Evolutionary conservation across 2,113 vertebrate species (phyloP).

Genomic region (Prietella phreatophila): DNA sequence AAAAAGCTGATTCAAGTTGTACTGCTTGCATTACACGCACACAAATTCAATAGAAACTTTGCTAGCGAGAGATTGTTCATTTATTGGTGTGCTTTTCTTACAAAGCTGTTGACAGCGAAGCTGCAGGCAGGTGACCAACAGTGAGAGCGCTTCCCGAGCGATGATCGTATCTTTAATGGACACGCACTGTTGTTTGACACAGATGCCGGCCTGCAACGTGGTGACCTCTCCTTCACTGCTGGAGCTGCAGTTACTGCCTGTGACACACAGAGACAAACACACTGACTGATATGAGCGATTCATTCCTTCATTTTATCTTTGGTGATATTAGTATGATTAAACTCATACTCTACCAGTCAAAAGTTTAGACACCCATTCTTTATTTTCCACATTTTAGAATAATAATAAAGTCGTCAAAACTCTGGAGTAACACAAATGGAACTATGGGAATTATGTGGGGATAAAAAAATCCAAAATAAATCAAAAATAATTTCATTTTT

Average conservation of each 20-base stretch:
- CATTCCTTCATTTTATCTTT: background rate
- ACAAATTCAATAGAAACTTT: background rate
- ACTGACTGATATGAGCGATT: background rate
- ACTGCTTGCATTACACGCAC: background rate
- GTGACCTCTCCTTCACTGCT: slow-evolving; percentile 92
- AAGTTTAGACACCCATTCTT: too few relatives aligned
- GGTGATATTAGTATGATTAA: background rate
- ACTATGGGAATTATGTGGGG: too few relatives aligned
- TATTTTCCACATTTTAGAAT: too few relatives aligned
- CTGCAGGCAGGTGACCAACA: slow-evolving; percentile 95
- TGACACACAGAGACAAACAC: slow-evolving; percentile 36
- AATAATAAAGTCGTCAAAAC: too few relatives aligned
- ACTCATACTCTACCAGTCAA: too few relatives aligned
- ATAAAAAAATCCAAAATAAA: too few relatives aligned
- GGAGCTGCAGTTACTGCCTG: slow-evolving; percentile 97
- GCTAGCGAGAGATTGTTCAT: background rate
- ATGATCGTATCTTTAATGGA: slow-evolving; percentile 96
- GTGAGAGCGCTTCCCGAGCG: slow-evolving; percentile 92
- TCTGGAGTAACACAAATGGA: too few relatives aligned
- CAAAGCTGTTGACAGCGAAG: slow-evolving; percentile 93
- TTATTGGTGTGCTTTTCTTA: slow-evolving; percentile 59
- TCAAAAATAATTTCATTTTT: too few relatives aligned
- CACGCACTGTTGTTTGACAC: slow-evolving; percentile 89
- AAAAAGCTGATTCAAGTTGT: background rate
- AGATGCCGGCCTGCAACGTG: slow-evolving; percentile 90